phyloP scores from a whole-genome alignment of 2,888 invertebrate genomes.

The Xanthostigma xanthostigma region DNA sequence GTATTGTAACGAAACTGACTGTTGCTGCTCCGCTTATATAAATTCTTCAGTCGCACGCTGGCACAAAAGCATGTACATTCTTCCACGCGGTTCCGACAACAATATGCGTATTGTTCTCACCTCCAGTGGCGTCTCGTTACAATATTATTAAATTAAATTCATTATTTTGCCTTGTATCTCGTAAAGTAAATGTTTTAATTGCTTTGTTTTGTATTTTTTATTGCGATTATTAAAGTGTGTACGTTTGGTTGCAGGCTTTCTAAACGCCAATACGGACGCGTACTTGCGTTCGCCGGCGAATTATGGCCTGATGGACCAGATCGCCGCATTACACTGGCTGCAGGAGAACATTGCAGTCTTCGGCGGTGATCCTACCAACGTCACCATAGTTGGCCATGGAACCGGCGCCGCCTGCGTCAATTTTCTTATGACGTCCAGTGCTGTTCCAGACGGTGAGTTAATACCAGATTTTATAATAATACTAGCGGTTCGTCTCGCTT shows the following conservation, averaged over 20 bases:
- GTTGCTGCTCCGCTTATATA: too few species aligned
- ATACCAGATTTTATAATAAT: background rate
- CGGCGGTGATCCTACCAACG: constrained; percentile 84
- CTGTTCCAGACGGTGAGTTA: constrained; percentile 77
- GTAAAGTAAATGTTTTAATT: background rate
- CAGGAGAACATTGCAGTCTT: constrained; percentile 90
- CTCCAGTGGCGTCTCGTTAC: too few species aligned
- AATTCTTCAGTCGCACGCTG: too few species aligned
- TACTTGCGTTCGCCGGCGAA: constrained; percentile 79
- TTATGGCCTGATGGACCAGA: constrained; percentile 96
- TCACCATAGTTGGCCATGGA: constrained; percentile 90
- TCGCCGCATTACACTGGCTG: constrained; percentile 91
- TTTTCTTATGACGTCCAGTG: constrained; percentile 84
- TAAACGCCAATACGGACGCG: constrained; percentile 78
- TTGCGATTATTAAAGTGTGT: background rate
- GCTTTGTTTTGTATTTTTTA: background rate
- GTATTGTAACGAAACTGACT: too few species aligned
- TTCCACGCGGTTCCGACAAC: too few species aligned
- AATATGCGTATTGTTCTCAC: too few species aligned
- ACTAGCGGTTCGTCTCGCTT: too few species aligned
- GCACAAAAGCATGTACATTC: too few species aligned
- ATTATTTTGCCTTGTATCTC: background rate
- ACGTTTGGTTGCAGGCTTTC: constrained; percentile 50
- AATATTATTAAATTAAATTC: too few species aligned
- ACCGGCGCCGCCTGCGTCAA: constrained; percentile 94